Evolutionary conservation across 2,113 vertebrate species (phyloP), one percentile per base, ranked within the genome.

Genomic region (Pavo muticus): DNA sequence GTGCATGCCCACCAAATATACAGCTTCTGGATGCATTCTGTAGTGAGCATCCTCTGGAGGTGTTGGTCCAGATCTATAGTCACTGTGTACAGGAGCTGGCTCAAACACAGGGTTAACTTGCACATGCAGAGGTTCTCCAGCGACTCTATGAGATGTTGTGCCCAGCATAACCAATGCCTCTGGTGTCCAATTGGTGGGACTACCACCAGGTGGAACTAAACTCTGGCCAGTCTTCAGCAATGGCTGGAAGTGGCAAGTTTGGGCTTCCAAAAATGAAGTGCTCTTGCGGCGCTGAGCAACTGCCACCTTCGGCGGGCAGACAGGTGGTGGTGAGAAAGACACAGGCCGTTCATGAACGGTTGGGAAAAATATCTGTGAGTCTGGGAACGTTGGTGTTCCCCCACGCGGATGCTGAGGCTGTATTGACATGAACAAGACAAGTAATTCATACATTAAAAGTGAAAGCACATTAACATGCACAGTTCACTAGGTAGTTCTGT

Each of bases 251-350:
- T 99, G 99, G 71, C 98, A 98, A 18, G 98, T 99, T 94, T 99
- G 99, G 35, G 99, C 99, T 98, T 99, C 99, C 90, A 99, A 98
- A 97, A 99, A 98, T 93, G 99, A 99, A 84, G 99, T 99, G 98
- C 99, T 99, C 98, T 99, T 99, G 97, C 99, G 99, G 24, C 99
- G 98, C 97, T 99, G 99, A 88, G 98, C 97, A 94, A 98, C 98
- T 97, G 98, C 98, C 95, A 98, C 97, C 97, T 99, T 99, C 79
- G 99, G 99, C 81, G 99, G 98, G 97, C 97, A 98, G 94, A 97
- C 98, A 70, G 99, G 99, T 42, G 99, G 99, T 91, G 99, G 99
- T 7, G 99, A 99, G 97, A 99, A 99, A 95, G 99, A 99, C 97
- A 99, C 95, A 88, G 99, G 99, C 94, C 99, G 98, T 96, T 99